Conservation (phyloP, 1,140 invertebrate genomes). For the Aricia agestis region DNA sequence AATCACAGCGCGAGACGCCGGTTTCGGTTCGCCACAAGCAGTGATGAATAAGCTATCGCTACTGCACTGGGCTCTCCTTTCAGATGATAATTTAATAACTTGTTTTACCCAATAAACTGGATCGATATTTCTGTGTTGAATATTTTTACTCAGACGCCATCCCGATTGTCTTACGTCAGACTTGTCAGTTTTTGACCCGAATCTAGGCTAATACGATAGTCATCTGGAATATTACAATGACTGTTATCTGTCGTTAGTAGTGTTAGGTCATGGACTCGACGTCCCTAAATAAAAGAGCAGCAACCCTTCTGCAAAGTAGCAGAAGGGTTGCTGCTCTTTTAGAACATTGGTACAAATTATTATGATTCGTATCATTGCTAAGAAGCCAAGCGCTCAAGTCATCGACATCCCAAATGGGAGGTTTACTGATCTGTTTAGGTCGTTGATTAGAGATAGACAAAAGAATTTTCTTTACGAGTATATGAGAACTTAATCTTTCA, state of each 20-base stretch:
- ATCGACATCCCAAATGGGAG: constrained; percentile 38
- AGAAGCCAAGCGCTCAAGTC: constrained; percentile 15
- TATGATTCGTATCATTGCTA: constrained; percentile 17
- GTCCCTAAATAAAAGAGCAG: no score
- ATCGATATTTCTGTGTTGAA: constrained; percentile 27
- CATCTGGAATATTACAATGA: constrained; percentile 8
- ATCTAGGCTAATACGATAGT: constrained; percentile 35
- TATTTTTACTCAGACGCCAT: constrained; percentile 28
- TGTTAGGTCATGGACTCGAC: constrained; percentile 35
- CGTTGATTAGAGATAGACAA: constrained; percentile 29
- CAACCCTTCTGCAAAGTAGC: no score
- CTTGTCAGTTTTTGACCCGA: constrained; percentile 37
- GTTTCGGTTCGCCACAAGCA: constrained; percentile 16
- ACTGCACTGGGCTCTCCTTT: constrained; percentile 22
- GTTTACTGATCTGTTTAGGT: constrained; percentile 24
- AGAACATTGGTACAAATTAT: constrained; percentile 26
- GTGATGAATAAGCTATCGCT: constrained; percentile 27
- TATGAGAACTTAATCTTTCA: constrained; percentile 5
- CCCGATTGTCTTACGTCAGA: constrained; percentile 29
- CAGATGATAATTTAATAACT: constrained; percentile 27
- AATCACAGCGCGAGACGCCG: constrained; percentile 26
- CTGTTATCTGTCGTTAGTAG: constrained; percentile 24
- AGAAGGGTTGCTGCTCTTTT: constrained; percentile 25
- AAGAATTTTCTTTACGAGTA: constrained; percentile 39
- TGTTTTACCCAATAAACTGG: constrained; percentile 29